A percentile compares a stretch with the other conserved stretches of the same genome.
phyloP scores from a whole-genome alignment of 1,140 invertebrate genomes.

The Ips nitidus region DNA sequence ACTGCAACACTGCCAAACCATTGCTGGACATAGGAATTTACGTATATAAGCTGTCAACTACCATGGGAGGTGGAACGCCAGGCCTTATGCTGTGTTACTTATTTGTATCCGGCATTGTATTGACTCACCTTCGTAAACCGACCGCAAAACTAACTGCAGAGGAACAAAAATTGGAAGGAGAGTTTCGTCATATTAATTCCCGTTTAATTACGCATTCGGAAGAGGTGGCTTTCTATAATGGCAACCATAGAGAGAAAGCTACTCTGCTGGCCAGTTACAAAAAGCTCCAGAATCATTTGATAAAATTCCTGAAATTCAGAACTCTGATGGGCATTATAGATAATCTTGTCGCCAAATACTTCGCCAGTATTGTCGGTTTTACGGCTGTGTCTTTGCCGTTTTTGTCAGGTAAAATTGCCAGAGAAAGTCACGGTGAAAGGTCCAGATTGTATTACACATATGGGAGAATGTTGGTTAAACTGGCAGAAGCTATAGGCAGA shows the following conservation, averaged over 20 bases:
- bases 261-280: slow-evolving; percentile 87
- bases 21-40: slow-evolving; percentile 93
- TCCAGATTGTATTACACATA: slow-evolving; percentile 90
- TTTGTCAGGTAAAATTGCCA: slow-evolving; percentile 65
- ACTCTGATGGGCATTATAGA: slow-evolving; percentile 93
- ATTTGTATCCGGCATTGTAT: slow-evolving; percentile 76
- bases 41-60: slow-evolving; percentile 83
- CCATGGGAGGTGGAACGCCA: slow-evolving; percentile 82
- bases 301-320: slow-evolving; percentile 88
- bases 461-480: slow-evolving; percentile 94
- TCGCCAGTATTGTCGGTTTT: slow-evolving; percentile 94
- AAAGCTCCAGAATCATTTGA: slow-evolving; percentile 85
- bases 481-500: slow-evolving; percentile 95
- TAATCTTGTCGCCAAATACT: slow-evolving; percentile 95
- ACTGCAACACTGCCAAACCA: slow-evolving; percentile 97
- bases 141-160: slow-evolving; percentile 86
- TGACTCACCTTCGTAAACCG: slow-evolving; percentile 81
- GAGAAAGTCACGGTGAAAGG: slow-evolving; percentile 54
- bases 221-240: slow-evolving; percentile 97
- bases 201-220: slow-evolving; percentile 96
- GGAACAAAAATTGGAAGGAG: slow-evolving; percentile 96
- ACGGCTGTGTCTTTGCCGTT: slow-evolving; percentile 94
- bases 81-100: slow-evolving; percentile 84
- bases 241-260: slow-evolving; percentile 84
- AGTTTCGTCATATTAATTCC: slow-evolving; percentile 96